Evolutionary conservation across 2,888 invertebrate species (phyloP).

Genomic region (Parnassius smintheus): DNA sequence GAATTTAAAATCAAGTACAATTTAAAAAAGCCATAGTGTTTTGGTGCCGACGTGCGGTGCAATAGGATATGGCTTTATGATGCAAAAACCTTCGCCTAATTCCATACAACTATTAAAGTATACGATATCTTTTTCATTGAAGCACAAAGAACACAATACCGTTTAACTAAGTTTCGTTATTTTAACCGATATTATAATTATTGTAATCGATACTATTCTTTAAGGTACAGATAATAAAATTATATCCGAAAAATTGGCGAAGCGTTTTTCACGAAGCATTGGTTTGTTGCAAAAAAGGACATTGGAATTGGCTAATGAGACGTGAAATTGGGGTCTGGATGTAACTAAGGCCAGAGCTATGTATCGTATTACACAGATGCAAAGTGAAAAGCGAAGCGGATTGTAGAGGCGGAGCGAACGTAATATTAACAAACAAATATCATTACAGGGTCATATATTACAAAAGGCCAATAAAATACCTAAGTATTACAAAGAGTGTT

Average conservation of each 20-base stretch:
- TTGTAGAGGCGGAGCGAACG: constrained; percentile 18
- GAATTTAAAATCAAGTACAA: too few relatives aligned
- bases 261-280: constrained; percentile 51
- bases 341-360: constrained; percentile 45
- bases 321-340: constrained; percentile 74
- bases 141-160: constrained; percentile 2
- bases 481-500: too few relatives aligned
- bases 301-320: constrained; percentile 68
- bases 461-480: too few relatives aligned
- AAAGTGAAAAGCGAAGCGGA: constrained; percentile 25
- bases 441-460: too few relatives aligned
- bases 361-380: constrained; percentile 55
- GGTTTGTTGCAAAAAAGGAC: constrained; percentile 67
- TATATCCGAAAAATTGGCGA: constrained; percentile 39
- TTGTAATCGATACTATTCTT: constrained; percentile 56
- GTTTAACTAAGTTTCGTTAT: constrained; percentile 2
- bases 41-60: not conserved
- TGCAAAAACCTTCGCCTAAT: constrained; percentile 1
- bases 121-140: not conserved
- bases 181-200: constrained; percentile 48
- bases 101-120: constrained; percentile 7
- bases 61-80: constrained; percentile 12
- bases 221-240: constrained; percentile 56
- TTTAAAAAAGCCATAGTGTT: not conserved
- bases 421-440: too few relatives aligned